Percentiles rank a stretch among this genome's conserved stretches.
Evolutionary conservation across 2,888 invertebrate genomes (phyloP).

Genomic region (Drosophila fungiperda): DNA sequence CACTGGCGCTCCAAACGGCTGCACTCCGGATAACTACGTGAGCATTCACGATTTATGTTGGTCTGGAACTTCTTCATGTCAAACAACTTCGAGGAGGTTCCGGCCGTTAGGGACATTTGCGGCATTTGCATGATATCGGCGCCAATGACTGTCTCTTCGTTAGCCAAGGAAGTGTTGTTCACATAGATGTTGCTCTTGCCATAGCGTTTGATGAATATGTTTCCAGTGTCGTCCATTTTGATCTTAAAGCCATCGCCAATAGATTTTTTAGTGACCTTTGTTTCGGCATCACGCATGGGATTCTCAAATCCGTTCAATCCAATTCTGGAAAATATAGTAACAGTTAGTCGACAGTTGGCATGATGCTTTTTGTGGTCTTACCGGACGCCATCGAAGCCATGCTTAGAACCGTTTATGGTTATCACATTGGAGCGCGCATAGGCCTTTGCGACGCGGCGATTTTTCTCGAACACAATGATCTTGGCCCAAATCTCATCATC

Average conservation of each 20-base stretch:
- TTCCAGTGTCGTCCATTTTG: conserved; percentile 90
- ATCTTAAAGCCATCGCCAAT: conserved; percentile 93
- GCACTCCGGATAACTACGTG: conserved; percentile 89
- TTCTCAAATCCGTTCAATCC: conserved; percentile 98
- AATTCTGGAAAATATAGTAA: conserved; percentile 88
- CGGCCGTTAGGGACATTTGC: conserved; percentile 88
- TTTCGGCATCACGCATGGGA: conserved; percentile 96
- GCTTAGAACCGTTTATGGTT: conserved; percentile 97
- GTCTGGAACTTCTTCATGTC: conserved; percentile 90
- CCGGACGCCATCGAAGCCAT: conserved; percentile 98
- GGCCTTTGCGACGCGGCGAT: conserved; percentile 97
- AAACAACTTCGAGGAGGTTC: conserved; percentile 89
- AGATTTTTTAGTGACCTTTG: conserved; percentile 95
- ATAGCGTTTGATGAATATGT: conserved; percentile 89
- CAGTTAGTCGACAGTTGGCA: background rate
- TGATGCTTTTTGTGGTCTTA: conserved; percentile 84
- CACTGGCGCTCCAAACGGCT: conserved; percentile 89
- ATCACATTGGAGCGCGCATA: conserved; percentile 98
- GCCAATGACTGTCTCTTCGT: conserved; percentile 88
- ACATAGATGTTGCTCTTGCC: conserved; percentile 89
- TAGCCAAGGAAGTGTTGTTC: conserved; percentile 86
- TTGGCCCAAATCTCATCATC: conserved; percentile 99
- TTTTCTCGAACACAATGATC: conserved; percentile 97
- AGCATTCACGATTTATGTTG: conserved; percentile 89
- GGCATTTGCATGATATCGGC: conserved; percentile 89